phyloP scores from a whole-genome alignment of 2,113 vertebrate genomes.

The Carettochelys insculpta region DNA sequence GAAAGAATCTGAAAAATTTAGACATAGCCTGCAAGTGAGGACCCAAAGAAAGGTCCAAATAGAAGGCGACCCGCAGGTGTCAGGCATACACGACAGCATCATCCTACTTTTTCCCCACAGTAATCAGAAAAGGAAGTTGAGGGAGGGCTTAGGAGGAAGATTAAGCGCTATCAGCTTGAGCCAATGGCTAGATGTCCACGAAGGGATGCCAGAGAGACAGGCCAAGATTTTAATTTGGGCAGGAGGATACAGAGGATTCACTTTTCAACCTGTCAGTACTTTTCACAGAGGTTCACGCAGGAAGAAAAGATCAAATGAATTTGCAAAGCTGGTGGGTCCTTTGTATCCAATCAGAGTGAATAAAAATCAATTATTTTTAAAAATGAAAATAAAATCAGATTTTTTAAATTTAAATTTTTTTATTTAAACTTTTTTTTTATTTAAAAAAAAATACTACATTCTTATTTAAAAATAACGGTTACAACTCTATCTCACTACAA shows the following conservation, averaged over 20 bases:
- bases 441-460: too few relatives aligned
- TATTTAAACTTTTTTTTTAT: too few relatives aligned
- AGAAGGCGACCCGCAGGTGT: neutral
- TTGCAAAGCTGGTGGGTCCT: constrained; percentile 25
- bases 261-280: constrained; percentile 63
- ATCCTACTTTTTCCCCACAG: neutral
- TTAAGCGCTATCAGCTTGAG: neutral
- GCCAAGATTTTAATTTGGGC: neutral
- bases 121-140: neutral
- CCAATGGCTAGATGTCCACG: fast-evolving
- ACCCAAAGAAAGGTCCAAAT: neutral
- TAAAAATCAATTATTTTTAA: too few relatives aligned
- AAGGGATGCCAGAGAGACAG: neutral
- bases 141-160: fast-evolving
- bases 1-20: fast-evolving
- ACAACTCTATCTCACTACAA: too few relatives aligned
- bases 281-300: constrained; percentile 62
- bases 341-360: too few relatives aligned
- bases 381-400: too few relatives aligned
- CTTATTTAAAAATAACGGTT: too few relatives aligned
- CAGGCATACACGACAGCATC: too few relatives aligned
- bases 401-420: too few relatives aligned
- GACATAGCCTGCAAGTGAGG: fast-evolving
- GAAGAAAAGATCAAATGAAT: constrained; percentile 67
- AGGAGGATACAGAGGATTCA: constrained; percentile 46